These are phyloP conservation scores for Creontiades dilutus DNA, from an alignment of 2,888 invertebrate species.

Conservation along the genomic window DNA sequence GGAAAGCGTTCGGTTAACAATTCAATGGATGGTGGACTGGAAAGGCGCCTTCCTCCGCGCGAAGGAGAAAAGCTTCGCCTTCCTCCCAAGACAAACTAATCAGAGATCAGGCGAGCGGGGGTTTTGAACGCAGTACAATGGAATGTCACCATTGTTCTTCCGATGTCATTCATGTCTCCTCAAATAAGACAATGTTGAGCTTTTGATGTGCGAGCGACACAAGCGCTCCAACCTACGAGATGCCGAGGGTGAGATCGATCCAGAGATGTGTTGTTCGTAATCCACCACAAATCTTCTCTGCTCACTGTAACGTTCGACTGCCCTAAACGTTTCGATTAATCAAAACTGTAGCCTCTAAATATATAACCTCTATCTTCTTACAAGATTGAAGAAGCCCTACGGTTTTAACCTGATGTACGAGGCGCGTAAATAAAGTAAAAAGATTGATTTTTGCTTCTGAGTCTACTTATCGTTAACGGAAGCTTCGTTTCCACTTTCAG, in stretches of 20 bases:
- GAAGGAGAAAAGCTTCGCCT: background rate
- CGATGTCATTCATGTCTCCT: conserved; percentile 20
- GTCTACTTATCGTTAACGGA: no score
- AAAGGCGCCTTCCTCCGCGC: background rate
- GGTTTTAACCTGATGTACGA: no score
- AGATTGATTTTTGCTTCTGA: no score
- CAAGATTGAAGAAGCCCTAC: no score
- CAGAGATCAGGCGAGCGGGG: background rate
- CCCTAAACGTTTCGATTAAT: no score
- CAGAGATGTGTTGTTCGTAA: background rate
- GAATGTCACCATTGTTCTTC: conserved; percentile 23
- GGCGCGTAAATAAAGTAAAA: no score
- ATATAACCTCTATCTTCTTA: no score
- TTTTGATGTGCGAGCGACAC: background rate
- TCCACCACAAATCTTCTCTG: background rate
- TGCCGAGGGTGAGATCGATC: background rate
- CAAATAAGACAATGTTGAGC: conserved; percentile 19
- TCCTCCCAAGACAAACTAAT: conserved; percentile 5
- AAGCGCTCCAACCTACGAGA: background rate
- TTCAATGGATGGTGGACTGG: background rate
- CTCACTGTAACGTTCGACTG: background rate
- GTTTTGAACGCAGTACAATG: conserved; percentile 31
- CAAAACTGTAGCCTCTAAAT: no score
- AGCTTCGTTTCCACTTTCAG: no score
- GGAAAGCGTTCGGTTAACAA: background rate